Percentiles rank a stretch among this genome's conserved stretches.
phyloP scores from a whole-genome alignment of 2,888 invertebrate species.

The Drosophila sordidapex region DNA sequence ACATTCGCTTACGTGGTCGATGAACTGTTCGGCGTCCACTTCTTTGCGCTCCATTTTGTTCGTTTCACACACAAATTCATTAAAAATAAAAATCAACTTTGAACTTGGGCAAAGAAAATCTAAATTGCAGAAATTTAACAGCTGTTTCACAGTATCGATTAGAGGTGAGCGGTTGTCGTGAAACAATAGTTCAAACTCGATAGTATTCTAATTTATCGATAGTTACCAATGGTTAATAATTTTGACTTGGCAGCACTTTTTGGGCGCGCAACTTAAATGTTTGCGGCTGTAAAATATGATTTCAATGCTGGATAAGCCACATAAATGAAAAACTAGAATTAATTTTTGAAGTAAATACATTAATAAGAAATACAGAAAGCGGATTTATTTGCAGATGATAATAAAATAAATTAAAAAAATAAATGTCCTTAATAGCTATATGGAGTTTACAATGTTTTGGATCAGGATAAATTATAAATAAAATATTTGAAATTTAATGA shows the following conservation, averaged over 20 bases:
- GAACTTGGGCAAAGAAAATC: constrained; percentile 45
- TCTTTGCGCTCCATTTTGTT: constrained; percentile 72
- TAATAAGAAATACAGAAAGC: background rate
- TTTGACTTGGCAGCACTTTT: constrained; percentile 18
- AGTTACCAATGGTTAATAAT: too few relatives aligned
- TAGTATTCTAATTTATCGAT: background rate
- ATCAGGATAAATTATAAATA: background rate
- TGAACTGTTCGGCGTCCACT: constrained; percentile 79
- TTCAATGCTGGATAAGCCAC: background rate
- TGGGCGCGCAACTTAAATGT: constrained; percentile 4
- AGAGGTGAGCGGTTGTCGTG: constrained; percentile 19
- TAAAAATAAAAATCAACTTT: constrained; percentile 49
- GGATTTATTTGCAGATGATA: background rate
- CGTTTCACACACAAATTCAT: constrained; percentile 53
- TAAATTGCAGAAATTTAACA: constrained; percentile 44
- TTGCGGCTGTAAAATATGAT: background rate
- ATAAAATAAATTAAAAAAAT: background rate
- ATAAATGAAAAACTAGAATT: background rate
- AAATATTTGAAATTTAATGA: background rate
- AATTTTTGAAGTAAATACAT: too few relatives aligned
- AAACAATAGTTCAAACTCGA: background rate
- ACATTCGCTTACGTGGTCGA: constrained; percentile 81
- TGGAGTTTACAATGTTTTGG: background rate
- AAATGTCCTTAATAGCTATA: background rate
- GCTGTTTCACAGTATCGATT: constrained; percentile 34